These are phyloP conservation scores for Idaea dimidiata DNA, from an alignment of 2,888 invertebrate species.

Conservation along the genomic window DNA sequence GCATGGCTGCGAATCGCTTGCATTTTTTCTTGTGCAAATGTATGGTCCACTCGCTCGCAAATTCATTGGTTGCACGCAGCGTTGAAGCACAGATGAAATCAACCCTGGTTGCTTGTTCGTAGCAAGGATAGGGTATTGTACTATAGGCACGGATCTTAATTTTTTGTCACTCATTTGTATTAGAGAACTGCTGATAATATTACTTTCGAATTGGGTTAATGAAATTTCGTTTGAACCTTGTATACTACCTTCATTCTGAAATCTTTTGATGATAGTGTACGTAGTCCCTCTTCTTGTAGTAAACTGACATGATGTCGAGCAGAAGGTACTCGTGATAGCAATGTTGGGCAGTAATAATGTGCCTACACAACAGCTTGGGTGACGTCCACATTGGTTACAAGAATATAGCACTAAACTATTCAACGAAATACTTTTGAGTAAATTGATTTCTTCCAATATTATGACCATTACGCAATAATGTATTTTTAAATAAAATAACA, in stretches of 20 bases:
- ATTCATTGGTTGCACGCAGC: background rate
- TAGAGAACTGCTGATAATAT: background rate
- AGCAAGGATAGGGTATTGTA: background rate
- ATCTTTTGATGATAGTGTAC: constrained; percentile 24
- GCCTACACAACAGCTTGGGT: constrained; percentile 45
- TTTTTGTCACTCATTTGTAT: background rate
- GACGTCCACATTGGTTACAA: constrained; percentile 33
- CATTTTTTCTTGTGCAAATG: constrained; percentile 41
- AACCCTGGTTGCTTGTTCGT: background rate
- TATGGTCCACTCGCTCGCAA: constrained; percentile 29
- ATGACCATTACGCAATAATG: background rate
- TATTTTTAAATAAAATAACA: background rate
- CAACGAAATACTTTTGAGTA: constrained; percentile 27
- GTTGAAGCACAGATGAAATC: background rate
- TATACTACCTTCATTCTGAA: constrained; percentile 6
- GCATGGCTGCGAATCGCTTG: constrained; percentile 24
- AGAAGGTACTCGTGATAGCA: constrained; percentile 47
- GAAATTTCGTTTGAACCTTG: background rate
- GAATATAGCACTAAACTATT: constrained; percentile 39
- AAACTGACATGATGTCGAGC: constrained; percentile 47
- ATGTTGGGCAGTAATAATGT: constrained; percentile 42
- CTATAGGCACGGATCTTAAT: background rate
- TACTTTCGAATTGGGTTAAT: background rate
- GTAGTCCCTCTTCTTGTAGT: constrained; percentile 22
- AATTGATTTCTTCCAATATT: constrained; percentile 16